Conservation (phyloP, 2,888 invertebrate species). For the Sipha maydis region DNA sequence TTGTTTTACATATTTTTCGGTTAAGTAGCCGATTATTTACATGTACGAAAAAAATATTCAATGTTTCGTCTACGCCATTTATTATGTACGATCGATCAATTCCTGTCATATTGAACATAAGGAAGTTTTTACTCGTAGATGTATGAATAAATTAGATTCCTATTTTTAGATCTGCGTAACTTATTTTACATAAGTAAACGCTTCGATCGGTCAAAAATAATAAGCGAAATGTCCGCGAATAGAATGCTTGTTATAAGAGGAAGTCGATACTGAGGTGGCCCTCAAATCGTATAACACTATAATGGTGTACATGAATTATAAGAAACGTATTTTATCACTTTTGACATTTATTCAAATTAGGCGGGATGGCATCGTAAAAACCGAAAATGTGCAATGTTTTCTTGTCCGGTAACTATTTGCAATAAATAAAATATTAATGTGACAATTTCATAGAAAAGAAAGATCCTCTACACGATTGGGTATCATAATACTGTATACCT, state of each 20-base stretch:
- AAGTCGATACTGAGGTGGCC: background rate
- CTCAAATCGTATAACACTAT: background rate
- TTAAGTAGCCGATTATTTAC: too few species aligned
- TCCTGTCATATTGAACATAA: background rate
- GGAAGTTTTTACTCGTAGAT: background rate
- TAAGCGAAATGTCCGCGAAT: background rate
- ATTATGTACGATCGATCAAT: background rate
- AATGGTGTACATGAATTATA: background rate
- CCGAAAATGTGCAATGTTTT: background rate
- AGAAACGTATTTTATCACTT: background rate
- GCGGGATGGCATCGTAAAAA: background rate
- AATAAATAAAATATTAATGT: background rate
- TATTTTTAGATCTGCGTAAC: background rate
- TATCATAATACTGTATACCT: too few species aligned
- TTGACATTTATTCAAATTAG: background rate
- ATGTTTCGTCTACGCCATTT: background rate
- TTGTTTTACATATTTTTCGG: too few species aligned
- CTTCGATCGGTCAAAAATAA: background rate
- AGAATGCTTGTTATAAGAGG: background rate
- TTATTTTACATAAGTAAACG: background rate
- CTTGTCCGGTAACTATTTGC: background rate
- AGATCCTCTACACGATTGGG: too few species aligned
- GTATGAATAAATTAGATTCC: background rate
- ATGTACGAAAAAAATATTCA: too few species aligned
- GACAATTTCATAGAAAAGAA: background rate